Percentiles rank a stretch among this genome's conserved stretches.
Evolutionary conservation across 2,888 invertebrate species (phyloP).

Genomic region (Vannuccia rotundouncinata): DNA sequence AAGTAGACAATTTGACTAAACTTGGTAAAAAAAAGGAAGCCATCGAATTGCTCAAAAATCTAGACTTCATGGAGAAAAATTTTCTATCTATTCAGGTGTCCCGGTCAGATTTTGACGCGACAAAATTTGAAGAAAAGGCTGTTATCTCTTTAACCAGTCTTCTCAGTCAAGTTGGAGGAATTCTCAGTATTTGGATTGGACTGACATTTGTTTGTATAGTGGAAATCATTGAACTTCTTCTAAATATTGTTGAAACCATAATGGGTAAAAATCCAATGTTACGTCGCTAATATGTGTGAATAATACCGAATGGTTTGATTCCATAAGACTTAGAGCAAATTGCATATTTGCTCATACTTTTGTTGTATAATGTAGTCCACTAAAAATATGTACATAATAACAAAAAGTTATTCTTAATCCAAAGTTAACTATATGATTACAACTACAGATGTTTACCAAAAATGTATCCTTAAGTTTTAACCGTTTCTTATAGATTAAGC

Average conservation of each 20-base stretch:
- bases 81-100: constrained; percentile 34
- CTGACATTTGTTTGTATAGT: constrained; percentile 40
- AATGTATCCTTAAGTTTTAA: too few species aligned
- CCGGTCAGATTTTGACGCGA: constrained; percentile 36
- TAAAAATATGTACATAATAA: too few species aligned
- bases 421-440: too few species aligned
- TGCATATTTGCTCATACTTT: too few species aligned
- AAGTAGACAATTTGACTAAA: background rate
- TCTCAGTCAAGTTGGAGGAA: constrained; percentile 38
- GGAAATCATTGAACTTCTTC: constrained; percentile 36
- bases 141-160: constrained; percentile 38
- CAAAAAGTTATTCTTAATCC: too few species aligned
- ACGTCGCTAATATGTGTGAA: too few species aligned
- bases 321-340: too few species aligned
- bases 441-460: too few species aligned
- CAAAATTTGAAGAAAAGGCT: constrained; percentile 38
- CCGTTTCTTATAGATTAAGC: too few species aligned
- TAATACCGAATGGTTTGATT: too few species aligned
- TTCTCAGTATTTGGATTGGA: constrained; percentile 39
- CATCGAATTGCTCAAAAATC: background rate
- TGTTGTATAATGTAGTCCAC: too few species aligned
- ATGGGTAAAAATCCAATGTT: background rate
- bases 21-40: background rate
- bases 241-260: constrained; percentile 6
- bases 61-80: constrained; percentile 37